Percentiles rank a stretch among this genome's conserved stretches.
phyloP scores from a whole-genome alignment of 1,140 invertebrate genomes.

The Agrypnia vestita region DNA sequence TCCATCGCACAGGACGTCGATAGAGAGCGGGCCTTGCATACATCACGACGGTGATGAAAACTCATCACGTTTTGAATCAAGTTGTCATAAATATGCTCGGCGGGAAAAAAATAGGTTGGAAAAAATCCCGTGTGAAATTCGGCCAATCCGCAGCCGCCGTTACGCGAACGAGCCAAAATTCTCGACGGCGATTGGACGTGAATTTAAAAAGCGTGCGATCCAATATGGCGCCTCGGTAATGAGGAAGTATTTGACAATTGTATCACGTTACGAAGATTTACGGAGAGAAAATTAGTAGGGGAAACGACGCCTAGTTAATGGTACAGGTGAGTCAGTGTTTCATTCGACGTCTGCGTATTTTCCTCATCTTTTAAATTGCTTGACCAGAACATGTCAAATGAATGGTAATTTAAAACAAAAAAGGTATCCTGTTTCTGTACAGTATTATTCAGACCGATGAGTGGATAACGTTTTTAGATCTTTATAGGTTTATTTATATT shows the following conservation, averaged over 20 bases:
- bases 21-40: too few species aligned
- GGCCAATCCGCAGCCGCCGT: neutral
- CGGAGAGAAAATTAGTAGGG: neutral
- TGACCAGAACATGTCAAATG: too few species aligned
- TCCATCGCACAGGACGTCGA: too few species aligned
- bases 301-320: neutral
- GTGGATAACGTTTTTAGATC: too few species aligned
- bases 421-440: too few species aligned
- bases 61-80: constrained; percentile 19
- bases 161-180: neutral
- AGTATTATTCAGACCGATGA: too few species aligned
- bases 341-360: too few species aligned
- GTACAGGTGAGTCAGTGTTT: too few species aligned
- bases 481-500: too few species aligned
- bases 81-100: constrained; percentile 4
- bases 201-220: constrained; percentile 15
- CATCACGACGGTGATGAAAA: neutral
- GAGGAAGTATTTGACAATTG: neutral
- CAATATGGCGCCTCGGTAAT: constrained; percentile 12
- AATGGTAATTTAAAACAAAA: too few species aligned
- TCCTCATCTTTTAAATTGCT: too few species aligned
- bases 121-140: constrained; percentile 5
- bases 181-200: constrained; percentile 17
- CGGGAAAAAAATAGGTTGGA: neutral
- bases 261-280: neutral